Conservation (phyloP, 2,113 vertebrate species). For the Castor canadensis region DNA sequence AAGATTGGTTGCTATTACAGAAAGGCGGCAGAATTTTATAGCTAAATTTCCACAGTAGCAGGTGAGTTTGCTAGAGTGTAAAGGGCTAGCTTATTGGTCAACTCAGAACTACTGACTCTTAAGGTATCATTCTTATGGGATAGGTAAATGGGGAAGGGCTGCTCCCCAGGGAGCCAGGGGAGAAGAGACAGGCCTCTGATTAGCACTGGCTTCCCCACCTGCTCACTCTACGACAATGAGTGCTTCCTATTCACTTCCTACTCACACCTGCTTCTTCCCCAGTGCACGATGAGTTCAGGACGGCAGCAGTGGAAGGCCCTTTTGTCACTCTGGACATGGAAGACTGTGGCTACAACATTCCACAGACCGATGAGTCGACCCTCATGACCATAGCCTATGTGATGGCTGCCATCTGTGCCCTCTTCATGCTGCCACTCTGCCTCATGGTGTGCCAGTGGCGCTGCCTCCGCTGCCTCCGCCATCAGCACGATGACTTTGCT, state of each 20-base stretch:
- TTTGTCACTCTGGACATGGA: slow-evolving; percentile 92
- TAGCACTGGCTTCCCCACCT: not conserved
- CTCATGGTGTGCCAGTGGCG: slow-evolving; percentile 99
- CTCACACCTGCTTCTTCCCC: not conserved
- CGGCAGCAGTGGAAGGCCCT: slow-evolving; percentile 92
- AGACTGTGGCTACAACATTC: slow-evolving; percentile 99
- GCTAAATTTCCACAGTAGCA: not conserved
- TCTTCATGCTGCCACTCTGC: slow-evolving; percentile 99
- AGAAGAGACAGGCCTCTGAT: not conserved
- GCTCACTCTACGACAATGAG: no score
- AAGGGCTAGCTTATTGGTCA: not conserved
- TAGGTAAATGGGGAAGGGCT: not conserved
- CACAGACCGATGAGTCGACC: slow-evolving; percentile 98
- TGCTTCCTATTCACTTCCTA: no score
- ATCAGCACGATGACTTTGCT: slow-evolving; percentile 91
- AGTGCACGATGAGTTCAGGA: slow-evolving; percentile 97
- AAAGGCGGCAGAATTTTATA: not conserved
- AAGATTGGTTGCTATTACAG: not conserved
- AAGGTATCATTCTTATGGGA: not conserved
- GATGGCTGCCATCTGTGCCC: slow-evolving; percentile 98
- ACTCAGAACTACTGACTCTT: not conserved
- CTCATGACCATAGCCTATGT: slow-evolving; percentile 99
- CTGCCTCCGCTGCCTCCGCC: slow-evolving; percentile 93
- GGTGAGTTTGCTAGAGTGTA: not conserved
- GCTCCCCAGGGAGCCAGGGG: not conserved